Conservation (phyloP, 2,113 vertebrate species). For the Bos indicus region DNA sequence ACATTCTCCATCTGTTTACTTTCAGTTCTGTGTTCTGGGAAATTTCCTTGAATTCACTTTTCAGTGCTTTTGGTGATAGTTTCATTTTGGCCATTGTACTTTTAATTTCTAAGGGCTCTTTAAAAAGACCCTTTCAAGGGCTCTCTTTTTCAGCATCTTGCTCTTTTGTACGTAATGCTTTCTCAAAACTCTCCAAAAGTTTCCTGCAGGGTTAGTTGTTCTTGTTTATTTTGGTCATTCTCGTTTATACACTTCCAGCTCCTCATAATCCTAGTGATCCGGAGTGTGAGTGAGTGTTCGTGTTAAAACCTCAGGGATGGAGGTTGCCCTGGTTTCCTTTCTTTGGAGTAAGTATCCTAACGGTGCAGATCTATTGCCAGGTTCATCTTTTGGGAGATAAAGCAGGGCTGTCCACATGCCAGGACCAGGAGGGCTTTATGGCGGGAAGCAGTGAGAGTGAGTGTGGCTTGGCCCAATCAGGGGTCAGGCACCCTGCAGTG, state of each 20-base stretch:
- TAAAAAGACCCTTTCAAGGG: neutral
- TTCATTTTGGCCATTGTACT: neutral
- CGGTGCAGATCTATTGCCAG: neutral
- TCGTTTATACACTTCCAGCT: neutral
- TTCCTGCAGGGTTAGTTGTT: neutral
- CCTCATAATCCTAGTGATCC: neutral
- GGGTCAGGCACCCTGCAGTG: neutral
- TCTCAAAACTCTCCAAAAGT: neutral
- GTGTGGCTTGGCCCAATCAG: too few species aligned
- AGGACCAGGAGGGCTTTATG: neutral
- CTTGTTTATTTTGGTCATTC: neutral
- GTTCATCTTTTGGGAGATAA: neutral
- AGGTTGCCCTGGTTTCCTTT: neutral
- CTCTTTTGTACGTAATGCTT: neutral
- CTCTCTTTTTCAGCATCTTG: neutral
- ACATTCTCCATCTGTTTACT: neutral
- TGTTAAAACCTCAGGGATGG: neutral
- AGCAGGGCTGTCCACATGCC: neutral
- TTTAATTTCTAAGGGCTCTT: neutral
- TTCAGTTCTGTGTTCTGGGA: neutral
- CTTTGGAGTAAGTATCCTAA: neutral
- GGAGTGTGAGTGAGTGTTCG: neutral
- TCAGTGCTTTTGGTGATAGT: neutral
- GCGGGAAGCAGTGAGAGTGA: too few species aligned
- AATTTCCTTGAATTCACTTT: slow-evolving; percentile 9